Base-by-base conservation (phyloP, 1,140 invertebrate genomes). In the Tetranychus urticae region DNA sequence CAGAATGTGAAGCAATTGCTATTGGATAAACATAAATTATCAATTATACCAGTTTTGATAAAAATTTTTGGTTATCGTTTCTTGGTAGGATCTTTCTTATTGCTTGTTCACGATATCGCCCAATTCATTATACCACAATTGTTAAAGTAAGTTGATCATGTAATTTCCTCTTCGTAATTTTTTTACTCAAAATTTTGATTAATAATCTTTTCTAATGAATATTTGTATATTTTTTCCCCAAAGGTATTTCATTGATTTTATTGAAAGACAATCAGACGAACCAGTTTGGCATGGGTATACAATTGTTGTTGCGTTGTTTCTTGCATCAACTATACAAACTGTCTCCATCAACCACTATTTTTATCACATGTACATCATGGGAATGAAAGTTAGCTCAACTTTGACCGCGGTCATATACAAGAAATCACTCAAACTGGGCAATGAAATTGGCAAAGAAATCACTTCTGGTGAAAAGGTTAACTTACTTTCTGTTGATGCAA, bases 261-360 rank as follows among this genome's bases (percentile, higher is more conserved):
- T 58, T n/a, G 57, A 58, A 42, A 58, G 12, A 13, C 13, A 13
- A 36, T 42, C 57, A 12, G 34, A 58, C 6, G 14, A 55, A 31
- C 57, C 57, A 37, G 3, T 58, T 10, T 58, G 57, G 57, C 57
- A 58, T 46, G 57, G 57, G 14, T 14, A 36, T 37, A 14, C 33
- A 12, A 58, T 58, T 37, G 34, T 35, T 31, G 8, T 60, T 14
- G 10, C 8, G 13, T 23, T 60, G 6, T 60, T 60, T 23, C 1
- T 37, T 52, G 34, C 50, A 33, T 23, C 45, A 13, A 31, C 35
- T 14, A 4, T 68, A 46, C 66, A 68, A 52, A 94, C 90, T 0
- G 69, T 97, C 50, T 74, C 96, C 13, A 71, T 97, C 8, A 81
- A 85, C 0, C 85, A 89, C 65, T 94, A 93, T 72, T 92, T 91